A percentile compares a stretch with the other conserved stretches of the same genome.
phyloP scores from a whole-genome alignment of 2,888 invertebrate species.

The Idaea aversata region DNA sequence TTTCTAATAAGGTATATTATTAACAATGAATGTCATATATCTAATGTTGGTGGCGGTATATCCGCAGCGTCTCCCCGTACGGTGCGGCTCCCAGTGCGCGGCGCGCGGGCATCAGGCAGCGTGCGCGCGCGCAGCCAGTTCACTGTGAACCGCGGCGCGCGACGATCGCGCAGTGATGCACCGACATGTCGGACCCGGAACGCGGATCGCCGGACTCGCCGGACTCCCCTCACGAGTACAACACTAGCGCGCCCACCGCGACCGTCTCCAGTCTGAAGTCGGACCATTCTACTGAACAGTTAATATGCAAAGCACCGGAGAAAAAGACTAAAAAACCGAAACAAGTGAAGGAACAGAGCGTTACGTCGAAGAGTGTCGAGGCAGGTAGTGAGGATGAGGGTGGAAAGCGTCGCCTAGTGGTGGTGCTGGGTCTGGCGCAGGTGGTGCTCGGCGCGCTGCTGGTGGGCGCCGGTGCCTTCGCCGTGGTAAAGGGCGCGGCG shows the following conservation, averaged over 20 bases:
- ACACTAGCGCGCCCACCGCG: constrained; percentile 50
- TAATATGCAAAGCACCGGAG: constrained; percentile 79
- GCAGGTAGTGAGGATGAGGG: constrained; percentile 54
- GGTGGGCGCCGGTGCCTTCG: constrained; percentile 82
- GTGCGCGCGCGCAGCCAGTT: background rate
- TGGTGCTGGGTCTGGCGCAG: constrained; percentile 81
- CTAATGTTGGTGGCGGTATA: too few species aligned
- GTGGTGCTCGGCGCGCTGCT: constrained; percentile 82
- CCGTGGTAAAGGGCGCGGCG: constrained; percentile 82
- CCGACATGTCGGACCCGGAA: constrained; percentile 37
- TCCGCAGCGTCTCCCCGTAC: too few species aligned
- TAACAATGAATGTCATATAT: too few species aligned
- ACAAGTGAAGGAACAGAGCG: constrained; percentile 53
- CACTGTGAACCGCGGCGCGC: constrained; percentile 20
- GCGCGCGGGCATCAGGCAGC: constrained; percentile 10
- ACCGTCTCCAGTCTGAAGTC: constrained; percentile 75
- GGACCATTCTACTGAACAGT: constrained; percentile 79
- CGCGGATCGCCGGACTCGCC: constrained; percentile 37
- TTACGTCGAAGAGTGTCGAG: constrained; percentile 67
- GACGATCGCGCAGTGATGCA: constrained; percentile 34
- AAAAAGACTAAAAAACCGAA: constrained; percentile 48
- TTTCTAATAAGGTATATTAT: background rate
- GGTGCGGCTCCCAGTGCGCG: constrained; percentile 28
- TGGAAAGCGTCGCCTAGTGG: constrained; percentile 57
- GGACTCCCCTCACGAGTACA: constrained; percentile 38